A percentile compares a stretch with the other conserved stretches of the same genome.
phyloP scores from a whole-genome alignment of 2,113 vertebrate species.

The Cheirogaleus medius region DNA sequence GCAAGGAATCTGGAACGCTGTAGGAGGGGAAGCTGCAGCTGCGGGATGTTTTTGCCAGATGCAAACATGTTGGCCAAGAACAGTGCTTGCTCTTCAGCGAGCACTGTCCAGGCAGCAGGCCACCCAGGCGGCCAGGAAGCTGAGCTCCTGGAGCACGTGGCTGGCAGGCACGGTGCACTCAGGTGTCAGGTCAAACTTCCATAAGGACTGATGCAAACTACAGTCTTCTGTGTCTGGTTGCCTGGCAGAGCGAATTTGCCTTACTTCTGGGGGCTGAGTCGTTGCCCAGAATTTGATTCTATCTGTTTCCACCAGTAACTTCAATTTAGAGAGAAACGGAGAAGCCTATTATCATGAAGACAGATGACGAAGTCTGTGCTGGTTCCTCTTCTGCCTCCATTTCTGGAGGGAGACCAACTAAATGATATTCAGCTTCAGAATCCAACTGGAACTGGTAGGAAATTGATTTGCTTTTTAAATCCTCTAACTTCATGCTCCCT shows the following conservation, averaged over 20 bases:
- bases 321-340: not conserved
- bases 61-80: not conserved
- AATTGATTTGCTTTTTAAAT: slow-evolving; percentile 35
- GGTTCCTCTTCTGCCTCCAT: not conserved
- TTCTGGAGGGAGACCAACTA: not conserved
- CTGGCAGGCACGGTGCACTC: fast-evolving
- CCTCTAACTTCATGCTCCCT: not conserved
- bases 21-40: not conserved
- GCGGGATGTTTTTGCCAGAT: slow-evolving; percentile 34
- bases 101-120: not conserved
- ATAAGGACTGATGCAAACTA: fast-evolving
- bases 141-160: not conserved
- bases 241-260: not conserved
- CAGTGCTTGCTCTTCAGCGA: not conserved
- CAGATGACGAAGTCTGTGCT: not conserved
- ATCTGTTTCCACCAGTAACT: not conserved
- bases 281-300: not conserved
- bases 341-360: not conserved
- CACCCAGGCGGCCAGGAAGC: not conserved
- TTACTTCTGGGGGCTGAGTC: not conserved
- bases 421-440: not conserved
- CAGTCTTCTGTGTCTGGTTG: not conserved
- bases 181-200: not conserved
- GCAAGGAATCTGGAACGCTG: not conserved
- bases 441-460: not conserved